Base-by-base conservation (phyloP, 1,140 invertebrate genomes). In the Melitaea cinxia region DNA sequence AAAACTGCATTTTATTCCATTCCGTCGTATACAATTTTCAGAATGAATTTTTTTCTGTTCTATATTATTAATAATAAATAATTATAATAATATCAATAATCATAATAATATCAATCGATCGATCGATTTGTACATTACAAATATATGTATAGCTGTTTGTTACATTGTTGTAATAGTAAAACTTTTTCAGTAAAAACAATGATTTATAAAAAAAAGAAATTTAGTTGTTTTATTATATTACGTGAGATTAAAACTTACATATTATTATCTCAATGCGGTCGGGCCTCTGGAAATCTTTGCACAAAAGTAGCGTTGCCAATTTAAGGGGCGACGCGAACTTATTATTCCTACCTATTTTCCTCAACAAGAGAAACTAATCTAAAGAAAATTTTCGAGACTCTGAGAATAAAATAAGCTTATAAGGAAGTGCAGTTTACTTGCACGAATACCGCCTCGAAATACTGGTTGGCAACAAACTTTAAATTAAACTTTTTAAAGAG, bases 351-450 rank as follows among this genome's bases (percentile, higher is more conserved):
- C 73, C 77, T 87, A 83, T 89, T 91, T 87, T 88, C 79, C 85
- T 69, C 84, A 89, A 91, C 84, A 88, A 89, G 83, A 88, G 80
- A 88, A 91, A 91, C 88, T 91, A 91, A 89, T 89, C 83, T 87
- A 89, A 89, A 91, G 84, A 88, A 89, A 89, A 89, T 89, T 88
- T 90, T 88, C 83, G 83, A 85, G 85, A 80, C 78, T 68, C 83
- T 77, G 72, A 78, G 77, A 89, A 86, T 84, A 89, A 89, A 91
- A 91, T 89, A 86, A 91, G 85, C 86, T 91, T 87, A 88, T 88
- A 89, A 87, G 86, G 83, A 84, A 86, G 78, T 88, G 83, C 84
- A 91, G 83, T 88, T 89, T 87, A 70, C 80, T 76, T 80, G 79
- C 77, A 85, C 78, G 82, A 80, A 85, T 74, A 77, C 78, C 72